A percentile compares a stretch with the other conserved stretches of the same genome.
Evolutionary conservation across 2,797 vertebrate genomes (phyloP).

Genomic region (Antrozous pallidus): DNA sequence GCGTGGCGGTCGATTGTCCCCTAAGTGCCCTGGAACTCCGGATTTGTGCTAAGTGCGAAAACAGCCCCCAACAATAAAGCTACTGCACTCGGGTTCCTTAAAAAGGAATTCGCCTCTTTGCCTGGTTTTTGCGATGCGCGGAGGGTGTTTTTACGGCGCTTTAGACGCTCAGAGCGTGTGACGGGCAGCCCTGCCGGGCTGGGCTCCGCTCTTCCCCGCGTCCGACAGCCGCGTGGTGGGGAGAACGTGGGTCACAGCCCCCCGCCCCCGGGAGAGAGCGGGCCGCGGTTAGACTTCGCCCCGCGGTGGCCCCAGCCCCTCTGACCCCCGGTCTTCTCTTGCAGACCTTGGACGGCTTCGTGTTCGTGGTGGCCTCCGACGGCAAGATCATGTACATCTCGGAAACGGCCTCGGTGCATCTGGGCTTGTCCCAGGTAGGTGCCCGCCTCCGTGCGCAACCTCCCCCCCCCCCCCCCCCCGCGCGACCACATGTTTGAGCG

Average conservation of each 20-base stretch:
- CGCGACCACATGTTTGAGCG: neutral
- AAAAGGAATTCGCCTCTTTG: too few relatives aligned
- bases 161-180: too few relatives aligned
- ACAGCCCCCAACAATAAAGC: slow-evolving; percentile 76
- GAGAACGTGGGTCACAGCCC: too few relatives aligned
- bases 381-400: slow-evolving; percentile 99
- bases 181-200: too few relatives aligned
- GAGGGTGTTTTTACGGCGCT: slow-evolving; percentile 40
- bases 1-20: slow-evolving; percentile 42
- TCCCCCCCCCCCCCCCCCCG: too few relatives aligned
- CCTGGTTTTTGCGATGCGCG: slow-evolving; percentile 35
- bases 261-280: too few relatives aligned
- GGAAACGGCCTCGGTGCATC: slow-evolving; percentile 95
- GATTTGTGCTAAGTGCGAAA: slow-evolving; percentile 78
- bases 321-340: slow-evolving; percentile 58
- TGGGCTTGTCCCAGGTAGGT: slow-evolving; percentile 95
- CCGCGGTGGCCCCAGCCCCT: too few relatives aligned
- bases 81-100: too few relatives aligned
- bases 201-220: too few relatives aligned
- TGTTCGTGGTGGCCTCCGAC: slow-evolving; percentile 95
- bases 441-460: neutral
- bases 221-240: too few relatives aligned
- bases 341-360: slow-evolving; percentile 96
- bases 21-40: slow-evolving; percentile 75
- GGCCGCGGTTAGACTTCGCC: too few relatives aligned